phyloP scores from a whole-genome alignment of 2,888 invertebrate genomes.

The Elmis aenea region DNA sequence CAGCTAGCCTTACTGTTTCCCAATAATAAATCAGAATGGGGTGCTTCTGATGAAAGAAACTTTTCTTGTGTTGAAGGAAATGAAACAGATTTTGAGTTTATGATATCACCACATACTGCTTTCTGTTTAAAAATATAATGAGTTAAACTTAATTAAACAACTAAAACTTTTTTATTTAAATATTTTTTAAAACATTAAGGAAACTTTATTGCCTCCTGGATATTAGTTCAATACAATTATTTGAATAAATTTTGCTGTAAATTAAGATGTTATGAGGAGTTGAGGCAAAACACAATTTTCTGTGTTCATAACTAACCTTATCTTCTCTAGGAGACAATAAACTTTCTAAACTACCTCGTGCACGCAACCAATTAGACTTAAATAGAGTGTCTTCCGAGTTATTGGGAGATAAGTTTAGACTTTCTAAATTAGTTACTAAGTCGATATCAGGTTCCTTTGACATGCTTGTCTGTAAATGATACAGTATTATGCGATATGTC shows the following conservation, averaged over 20 bases:
- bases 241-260: too few relatives aligned
- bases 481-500: too few relatives aligned
- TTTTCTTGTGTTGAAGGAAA: conserved; percentile 23
- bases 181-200: too few relatives aligned
- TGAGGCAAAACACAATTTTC: conserved; percentile 1
- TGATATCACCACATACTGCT: conserved; percentile 17
- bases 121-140: too few relatives aligned
- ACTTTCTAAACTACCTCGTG: conserved; percentile 38
- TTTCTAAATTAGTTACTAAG: conserved; percentile 18
- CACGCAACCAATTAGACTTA: conserved; percentile 26
- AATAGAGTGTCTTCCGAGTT: conserved; percentile 25
- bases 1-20: conserved; percentile 16
- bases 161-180: too few relatives aligned
- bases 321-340: conserved; percentile 28
- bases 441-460: conserved; percentile 9
- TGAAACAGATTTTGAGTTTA: conserved; percentile 24
- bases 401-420: conserved; percentile 19
- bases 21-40: conserved; percentile 26
- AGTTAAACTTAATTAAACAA: too few relatives aligned
- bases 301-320: conserved; percentile 25
- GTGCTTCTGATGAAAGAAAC: conserved; percentile 18
- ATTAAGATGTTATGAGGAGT: too few relatives aligned
- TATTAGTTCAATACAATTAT: too few relatives aligned
- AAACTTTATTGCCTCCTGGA: too few relatives aligned
- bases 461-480: too few relatives aligned